Conservation (phyloP, 2,113 vertebrate genomes). For the Lycaon pictus region DNA sequence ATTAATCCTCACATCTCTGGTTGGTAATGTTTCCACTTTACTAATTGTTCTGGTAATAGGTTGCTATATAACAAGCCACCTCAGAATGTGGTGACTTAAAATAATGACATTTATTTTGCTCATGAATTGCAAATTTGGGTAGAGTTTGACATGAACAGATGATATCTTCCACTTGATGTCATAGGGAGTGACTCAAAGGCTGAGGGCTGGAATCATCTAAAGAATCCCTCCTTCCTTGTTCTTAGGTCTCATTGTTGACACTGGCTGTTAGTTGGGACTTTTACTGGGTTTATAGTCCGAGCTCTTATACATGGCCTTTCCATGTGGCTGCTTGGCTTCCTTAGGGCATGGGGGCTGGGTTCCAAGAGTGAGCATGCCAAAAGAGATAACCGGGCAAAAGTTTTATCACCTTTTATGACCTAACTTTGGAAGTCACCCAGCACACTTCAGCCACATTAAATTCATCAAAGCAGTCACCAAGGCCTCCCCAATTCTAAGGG, state of each 20-base stretch:
- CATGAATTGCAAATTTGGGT: not conserved
- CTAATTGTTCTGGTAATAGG: not conserved
- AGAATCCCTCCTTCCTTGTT: not conserved
- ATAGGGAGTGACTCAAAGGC: not conserved
- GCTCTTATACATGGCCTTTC: not conserved
- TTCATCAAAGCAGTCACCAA: not conserved
- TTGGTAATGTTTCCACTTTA: not conserved
- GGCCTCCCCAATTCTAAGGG: not conserved
- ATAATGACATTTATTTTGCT: constrained; percentile 15
- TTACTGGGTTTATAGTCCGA: not conserved
- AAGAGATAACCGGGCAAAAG: not conserved
- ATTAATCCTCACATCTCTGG: constrained; percentile 3
- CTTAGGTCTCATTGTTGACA: not conserved
- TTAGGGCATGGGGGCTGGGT: not conserved
- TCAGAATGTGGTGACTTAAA: not conserved
- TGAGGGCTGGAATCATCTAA: not conserved
- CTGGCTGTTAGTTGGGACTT: not conserved
- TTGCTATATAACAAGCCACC: not conserved
- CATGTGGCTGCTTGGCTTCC: not conserved
- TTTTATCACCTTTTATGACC: not conserved
- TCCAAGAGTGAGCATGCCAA: not conserved
- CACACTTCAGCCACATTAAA: not conserved
- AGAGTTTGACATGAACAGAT: not conserved
- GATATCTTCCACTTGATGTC: not conserved
- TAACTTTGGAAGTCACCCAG: not conserved